These are phyloP conservation scores for Lucinisca nassula DNA, from an alignment of 2,888 invertebrate genomes.

Conservation along the genomic window DNA sequence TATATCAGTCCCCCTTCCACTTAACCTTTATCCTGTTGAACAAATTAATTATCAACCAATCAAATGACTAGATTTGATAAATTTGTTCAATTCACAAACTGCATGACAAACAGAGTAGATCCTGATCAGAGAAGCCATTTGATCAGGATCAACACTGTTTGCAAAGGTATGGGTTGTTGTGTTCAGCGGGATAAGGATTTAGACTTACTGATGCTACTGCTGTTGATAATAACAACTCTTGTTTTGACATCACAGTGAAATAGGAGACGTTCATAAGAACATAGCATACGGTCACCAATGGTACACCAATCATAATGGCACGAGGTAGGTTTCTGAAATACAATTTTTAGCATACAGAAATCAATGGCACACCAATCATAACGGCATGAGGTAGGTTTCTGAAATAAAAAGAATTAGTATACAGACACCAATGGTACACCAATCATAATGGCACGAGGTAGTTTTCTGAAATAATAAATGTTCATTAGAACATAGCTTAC, in stretches of 20 bases:
- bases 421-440: constrained; percentile 94
- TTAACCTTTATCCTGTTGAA: too few species aligned
- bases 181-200: too few species aligned
- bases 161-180: too few species aligned
- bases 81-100: background rate
- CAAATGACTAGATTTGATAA: background rate
- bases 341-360: too few species aligned
- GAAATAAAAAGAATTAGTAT: constrained; percentile 91
- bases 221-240: constrained; percentile 92
- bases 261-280: constrained; percentile 96
- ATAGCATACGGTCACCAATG: constrained; percentile 93
- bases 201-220: constrained; percentile 94
- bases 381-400: constrained; percentile 95
- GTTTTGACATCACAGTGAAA: constrained; percentile 93
- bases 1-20: too few species aligned
- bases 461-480: constrained; percentile 90
- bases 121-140: too few species aligned
- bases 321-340: constrained; percentile 93
- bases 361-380: constrained; percentile 93
- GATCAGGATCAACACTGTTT: too few species aligned
- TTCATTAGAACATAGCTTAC: constrained; percentile 94
- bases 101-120: too few species aligned
- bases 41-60: too few species aligned
- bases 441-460: constrained; percentile 93
- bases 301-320: constrained; percentile 94